Evolutionary conservation across 2,113 vertebrate genomes (phyloP).

Genomic region (Dolichallabes microphthalmus): DNA sequence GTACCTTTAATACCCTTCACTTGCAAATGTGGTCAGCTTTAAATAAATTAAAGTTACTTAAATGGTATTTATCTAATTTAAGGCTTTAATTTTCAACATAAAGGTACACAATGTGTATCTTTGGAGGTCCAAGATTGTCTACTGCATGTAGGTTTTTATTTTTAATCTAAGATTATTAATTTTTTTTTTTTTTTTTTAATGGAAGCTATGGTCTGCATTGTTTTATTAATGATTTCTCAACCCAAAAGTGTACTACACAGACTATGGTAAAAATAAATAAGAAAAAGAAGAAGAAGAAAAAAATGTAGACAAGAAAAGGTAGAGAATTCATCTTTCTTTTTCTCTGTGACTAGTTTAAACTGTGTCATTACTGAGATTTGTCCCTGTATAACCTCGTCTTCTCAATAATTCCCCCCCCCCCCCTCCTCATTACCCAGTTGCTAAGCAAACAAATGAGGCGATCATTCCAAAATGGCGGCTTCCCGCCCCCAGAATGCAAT

Average conservation of each 20-base stretch:
- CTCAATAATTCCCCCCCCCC: too few relatives aligned
- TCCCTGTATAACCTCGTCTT: not conserved
- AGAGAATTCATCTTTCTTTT: not conserved
- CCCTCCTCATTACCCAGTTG: not conserved
- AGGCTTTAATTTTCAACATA: too few relatives aligned
- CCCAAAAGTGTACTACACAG: not conserved
- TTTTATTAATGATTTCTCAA: not conserved
- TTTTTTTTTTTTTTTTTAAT: too few relatives aligned
- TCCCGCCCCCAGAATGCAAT: not conserved
- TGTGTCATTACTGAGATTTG: not conserved
- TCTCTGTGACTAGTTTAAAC: not conserved
- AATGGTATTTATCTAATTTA: too few relatives aligned
- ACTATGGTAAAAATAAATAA: not conserved
- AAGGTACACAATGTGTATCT: too few relatives aligned
- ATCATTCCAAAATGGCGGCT: not conserved
- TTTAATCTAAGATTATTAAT: not conserved
- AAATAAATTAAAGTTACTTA: too few relatives aligned
- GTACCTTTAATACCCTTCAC: too few relatives aligned
- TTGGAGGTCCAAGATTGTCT: too few relatives aligned
- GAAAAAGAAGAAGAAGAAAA: not conserved
- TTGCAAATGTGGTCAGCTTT: too few relatives aligned
- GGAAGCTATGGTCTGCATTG: not conserved
- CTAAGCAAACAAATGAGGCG: not conserved
- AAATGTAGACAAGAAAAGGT: not conserved
- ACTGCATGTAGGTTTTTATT: not conserved